phyloP scores from a whole-genome alignment of 2,888 invertebrate genomes.

The Polyommatus iphigenia region DNA sequence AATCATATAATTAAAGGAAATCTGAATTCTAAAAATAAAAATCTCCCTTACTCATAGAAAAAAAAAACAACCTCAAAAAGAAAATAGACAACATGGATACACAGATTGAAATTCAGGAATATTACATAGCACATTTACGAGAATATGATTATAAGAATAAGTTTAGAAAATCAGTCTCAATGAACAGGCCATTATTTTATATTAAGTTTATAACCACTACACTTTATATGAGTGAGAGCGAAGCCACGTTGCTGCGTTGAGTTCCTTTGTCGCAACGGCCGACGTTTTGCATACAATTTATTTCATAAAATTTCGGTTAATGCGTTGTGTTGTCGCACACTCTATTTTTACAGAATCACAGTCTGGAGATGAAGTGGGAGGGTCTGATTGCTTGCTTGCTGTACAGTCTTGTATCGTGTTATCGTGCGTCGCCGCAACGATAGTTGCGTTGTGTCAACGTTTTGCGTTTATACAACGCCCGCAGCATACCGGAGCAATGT shows the following conservation, averaged over 20 bases:
- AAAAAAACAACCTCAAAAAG: neutral
- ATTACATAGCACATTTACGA: constrained; percentile 33
- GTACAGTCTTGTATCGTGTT: too few species aligned
- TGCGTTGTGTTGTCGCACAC: neutral
- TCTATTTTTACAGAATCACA: neutral
- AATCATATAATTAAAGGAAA: neutral
- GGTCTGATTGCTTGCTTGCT: too few species aligned
- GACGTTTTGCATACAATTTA: neutral
- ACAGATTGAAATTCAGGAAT: constrained; percentile 16
- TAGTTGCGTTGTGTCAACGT: too few species aligned
- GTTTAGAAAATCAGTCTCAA: constrained; percentile 79
- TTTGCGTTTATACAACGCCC: neutral
- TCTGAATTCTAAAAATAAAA: neutral
- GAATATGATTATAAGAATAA: constrained; percentile 59
- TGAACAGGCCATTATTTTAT: constrained; percentile 74
- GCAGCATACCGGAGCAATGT: neutral
- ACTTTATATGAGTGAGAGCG: constrained; percentile 1
- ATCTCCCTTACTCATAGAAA: neutral
- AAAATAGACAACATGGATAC: constrained; percentile 1
- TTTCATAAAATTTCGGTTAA: neutral
- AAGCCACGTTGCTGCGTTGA: neutral
- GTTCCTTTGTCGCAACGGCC: neutral
- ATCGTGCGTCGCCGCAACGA: too few species aligned
- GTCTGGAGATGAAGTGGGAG: neutral
- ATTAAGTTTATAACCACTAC: constrained; percentile 42